Evolutionary conservation across 2,888 invertebrate species (phyloP).

Genomic region (Serrognathus titanus): DNA sequence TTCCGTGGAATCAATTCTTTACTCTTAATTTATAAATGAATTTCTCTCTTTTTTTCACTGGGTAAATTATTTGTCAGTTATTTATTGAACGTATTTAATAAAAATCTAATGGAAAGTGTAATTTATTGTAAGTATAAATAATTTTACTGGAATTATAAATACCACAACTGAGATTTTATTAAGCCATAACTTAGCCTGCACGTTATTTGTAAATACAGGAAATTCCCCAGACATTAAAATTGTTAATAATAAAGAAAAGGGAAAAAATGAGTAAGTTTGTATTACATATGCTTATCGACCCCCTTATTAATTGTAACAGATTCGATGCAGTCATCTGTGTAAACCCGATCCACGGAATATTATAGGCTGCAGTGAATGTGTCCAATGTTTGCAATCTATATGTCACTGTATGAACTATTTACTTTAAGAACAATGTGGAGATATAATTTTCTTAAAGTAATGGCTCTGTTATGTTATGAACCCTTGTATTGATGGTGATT

Average conservation of each 20-base stretch:
- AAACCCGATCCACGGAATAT: too few relatives aligned
- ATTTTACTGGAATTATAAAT: constrained; percentile 18
- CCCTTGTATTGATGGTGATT: constrained; percentile 4
- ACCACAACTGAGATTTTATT: constrained; percentile 21
- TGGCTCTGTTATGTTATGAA: background rate
- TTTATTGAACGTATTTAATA: constrained; percentile 10
- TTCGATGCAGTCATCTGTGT: too few relatives aligned
- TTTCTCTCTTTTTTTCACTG: constrained; percentile 5
- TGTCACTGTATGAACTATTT: too few relatives aligned
- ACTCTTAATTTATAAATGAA: background rate
- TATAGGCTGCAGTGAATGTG: too few relatives aligned
- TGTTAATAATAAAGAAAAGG: background rate
- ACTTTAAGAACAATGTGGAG: too few relatives aligned
- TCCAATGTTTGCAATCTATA: too few relatives aligned
- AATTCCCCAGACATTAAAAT: constrained; percentile 6
- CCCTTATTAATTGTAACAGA: too few relatives aligned
- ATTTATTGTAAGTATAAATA: constrained; percentile 8
- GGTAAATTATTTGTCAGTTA: constrained; percentile 13
- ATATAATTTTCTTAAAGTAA: too few relatives aligned
- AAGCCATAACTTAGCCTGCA: constrained; percentile 23
- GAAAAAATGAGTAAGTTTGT: background rate
- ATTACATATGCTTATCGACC: background rate
- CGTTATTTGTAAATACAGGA: constrained; percentile 22
- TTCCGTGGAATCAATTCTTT: background rate
- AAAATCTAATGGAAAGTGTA: background rate